phyloP scores from a whole-genome alignment of 1,140 invertebrate species.

The Neoseiulus cucumeris region DNA sequence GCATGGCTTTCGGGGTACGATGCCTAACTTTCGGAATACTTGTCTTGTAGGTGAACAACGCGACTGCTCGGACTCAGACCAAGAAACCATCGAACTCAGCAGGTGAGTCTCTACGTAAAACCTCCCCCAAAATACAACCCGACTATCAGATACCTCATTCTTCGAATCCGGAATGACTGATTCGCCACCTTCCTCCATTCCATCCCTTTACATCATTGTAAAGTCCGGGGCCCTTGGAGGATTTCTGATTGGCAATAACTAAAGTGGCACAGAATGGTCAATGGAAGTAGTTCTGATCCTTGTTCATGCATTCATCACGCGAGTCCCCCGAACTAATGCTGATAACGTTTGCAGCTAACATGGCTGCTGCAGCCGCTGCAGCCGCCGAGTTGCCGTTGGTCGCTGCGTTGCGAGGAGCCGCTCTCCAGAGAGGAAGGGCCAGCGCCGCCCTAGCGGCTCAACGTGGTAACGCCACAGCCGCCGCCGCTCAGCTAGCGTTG shows the following conservation, averaged over 20 bases:
- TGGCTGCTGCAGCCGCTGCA: neutral
- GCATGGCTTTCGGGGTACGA: neutral
- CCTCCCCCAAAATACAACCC: neutral
- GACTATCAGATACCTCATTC: no score
- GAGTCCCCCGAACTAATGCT: no score
- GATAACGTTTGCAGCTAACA: neutral
- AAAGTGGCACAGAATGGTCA: no score
- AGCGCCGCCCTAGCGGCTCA: neutral
- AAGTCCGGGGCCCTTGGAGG: no score
- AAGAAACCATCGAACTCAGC: constrained; percentile 6
- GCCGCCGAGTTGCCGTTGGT: constrained; percentile 8
- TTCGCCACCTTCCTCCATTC: no score
- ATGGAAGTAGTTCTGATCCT: no score
- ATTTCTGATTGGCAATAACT: no score
- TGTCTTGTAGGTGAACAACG: constrained; percentile 10
- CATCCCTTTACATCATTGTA: no score
- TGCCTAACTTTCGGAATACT: neutral
- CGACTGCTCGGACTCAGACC: constrained; percentile 5
- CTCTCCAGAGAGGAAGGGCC: neutral
- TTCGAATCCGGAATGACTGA: no score
- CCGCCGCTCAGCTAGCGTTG: neutral
- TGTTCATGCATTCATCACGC: no score
- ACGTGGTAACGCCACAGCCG: constrained; percentile 5
- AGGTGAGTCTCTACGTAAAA: neutral
- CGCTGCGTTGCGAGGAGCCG: neutral